Conservation (phyloP, 2,113 vertebrate species). For the Eudyptes chrysolophus region DNA sequence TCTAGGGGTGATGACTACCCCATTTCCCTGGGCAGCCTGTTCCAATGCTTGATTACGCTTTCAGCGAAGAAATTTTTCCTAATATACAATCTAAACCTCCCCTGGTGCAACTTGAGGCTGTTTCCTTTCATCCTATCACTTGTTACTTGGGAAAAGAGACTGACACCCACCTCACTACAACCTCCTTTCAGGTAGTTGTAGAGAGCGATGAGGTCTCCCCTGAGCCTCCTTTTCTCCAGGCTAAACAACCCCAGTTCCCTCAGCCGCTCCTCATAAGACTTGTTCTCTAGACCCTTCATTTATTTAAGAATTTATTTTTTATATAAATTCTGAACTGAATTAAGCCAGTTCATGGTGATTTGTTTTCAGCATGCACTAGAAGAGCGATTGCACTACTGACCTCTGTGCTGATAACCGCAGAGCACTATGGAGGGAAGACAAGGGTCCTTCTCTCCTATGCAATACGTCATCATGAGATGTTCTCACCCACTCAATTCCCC, state of each 20-base stretch:
- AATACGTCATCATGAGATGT: not conserved
- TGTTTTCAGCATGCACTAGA: not conserved
- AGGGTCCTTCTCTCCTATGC: not conserved
- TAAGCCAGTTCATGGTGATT: not conserved
- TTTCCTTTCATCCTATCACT: not conserved
- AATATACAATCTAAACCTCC: not conserved
- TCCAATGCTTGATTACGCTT: not conserved
- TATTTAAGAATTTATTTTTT: not conserved
- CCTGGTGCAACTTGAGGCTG: not conserved
- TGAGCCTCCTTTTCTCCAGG: not conserved
- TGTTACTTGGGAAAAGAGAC: not conserved
- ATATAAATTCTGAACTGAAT: not conserved
- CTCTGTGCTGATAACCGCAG: not conserved
- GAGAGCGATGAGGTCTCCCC: not conserved
- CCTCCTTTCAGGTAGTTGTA: not conserved
- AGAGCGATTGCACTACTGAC: not conserved
- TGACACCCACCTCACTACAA: accelerated
- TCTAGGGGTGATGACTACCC: not conserved
- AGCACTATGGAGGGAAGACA: not conserved
- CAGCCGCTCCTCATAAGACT: not conserved
- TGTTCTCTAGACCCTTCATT: not conserved
- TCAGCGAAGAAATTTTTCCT: not conserved
- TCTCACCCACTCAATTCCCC: not conserved
- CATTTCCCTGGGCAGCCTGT: not conserved
- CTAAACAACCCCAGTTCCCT: not conserved